phyloP scores from a whole-genome alignment of 1,140 invertebrate species.

The Solenopsis fugax region DNA sequence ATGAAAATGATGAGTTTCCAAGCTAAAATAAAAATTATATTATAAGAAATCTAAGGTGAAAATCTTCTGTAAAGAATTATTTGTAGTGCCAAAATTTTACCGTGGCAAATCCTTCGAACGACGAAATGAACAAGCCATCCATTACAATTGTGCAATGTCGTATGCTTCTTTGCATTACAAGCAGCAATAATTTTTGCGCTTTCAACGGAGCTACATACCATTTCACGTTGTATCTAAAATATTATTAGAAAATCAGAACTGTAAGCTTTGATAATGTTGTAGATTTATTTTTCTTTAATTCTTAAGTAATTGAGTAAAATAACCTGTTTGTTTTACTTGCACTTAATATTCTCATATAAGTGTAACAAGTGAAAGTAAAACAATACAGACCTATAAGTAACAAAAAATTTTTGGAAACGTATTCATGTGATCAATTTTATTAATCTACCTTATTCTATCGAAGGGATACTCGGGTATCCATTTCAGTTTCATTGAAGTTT shows the following conservation, averaged over 20 bases:
- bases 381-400: background rate
- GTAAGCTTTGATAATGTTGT: background rate
- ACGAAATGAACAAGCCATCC: conserved; percentile 46
- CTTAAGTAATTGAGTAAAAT: background rate
- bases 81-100: conserved; percentile 43
- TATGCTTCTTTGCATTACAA: conserved; percentile 63
- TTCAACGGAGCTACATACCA: conserved; percentile 59
- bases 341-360: background rate
- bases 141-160: conserved; percentile 26
- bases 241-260: background rate
- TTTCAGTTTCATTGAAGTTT: no score
- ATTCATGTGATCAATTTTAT: background rate
- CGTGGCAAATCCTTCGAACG: conserved; percentile 60
- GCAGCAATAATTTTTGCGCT: conserved; percentile 62
- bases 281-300: background rate
- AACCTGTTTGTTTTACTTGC: background rate
- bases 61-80: background rate
- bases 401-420: background rate
- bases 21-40: conserved; percentile 6
- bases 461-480: no score
- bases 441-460: no score
- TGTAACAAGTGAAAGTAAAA: background rate
- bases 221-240: conserved; percentile 52
- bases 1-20: background rate
- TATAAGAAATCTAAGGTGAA: background rate